Base-by-base conservation (phyloP, 2,888 invertebrate genomes). In the Chrysodeixis includens region DNA sequence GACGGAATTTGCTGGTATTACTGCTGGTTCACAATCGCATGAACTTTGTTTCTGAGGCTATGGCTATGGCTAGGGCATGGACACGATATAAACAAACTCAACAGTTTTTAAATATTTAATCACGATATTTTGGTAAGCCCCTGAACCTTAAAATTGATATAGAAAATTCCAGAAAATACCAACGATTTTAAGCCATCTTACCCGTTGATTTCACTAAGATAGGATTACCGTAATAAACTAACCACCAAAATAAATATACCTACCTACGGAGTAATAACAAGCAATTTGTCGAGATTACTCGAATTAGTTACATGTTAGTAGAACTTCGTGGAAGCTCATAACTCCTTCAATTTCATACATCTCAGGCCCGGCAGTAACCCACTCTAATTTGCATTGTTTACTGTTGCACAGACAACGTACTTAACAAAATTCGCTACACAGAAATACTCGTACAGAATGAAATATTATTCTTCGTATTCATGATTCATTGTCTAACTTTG, bases 361-460 rank as follows among this genome's bases (percentile, higher is more conserved):
- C 49, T 64, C 51, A 14, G 26, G 6, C 46, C 40, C 56, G 30
- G 22, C 58, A 56, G 55, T 46, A 30, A 66, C 32, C 8, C 32
- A 69, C 57, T 78, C 30, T 69, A 68, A 80, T 76, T 71, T 78
- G 60, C 67, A 69, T 62, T 78, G 69, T 78, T 69, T 77, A 62
- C 69, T 64, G 60, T 66, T 66, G 62, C 66, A 69, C 51, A 59
- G 66, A 63, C 61, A 76, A 66, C 68, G 62, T 61, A 80, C 66
- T 74, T 78, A 57, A 59, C 44, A 44, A 69, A 63, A 66, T 67
- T 69, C 66, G 35, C 52, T 62, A 44, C 58, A 9, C 30, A 61
- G 54, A 65, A 59, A 65, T 40, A 69, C 30, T 67, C 67, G 46
- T 60, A 64, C 70, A 53, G 40, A n/a, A 67, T 69, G 49, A 68